Conservation (phyloP, 2,888 invertebrate genomes). For the Latheticus oryzae region DNA sequence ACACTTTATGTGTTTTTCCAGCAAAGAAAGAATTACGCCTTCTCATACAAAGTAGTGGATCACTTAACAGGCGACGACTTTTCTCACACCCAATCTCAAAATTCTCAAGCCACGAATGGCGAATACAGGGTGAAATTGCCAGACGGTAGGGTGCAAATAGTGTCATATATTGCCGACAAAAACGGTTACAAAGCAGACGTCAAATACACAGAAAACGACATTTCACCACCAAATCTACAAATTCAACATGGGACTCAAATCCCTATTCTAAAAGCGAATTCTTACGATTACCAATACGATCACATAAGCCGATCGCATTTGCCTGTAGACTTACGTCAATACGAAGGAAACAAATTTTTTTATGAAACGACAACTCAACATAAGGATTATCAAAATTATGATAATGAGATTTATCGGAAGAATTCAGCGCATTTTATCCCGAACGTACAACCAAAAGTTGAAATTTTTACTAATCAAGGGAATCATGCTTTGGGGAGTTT, state of each 20-base stretch:
- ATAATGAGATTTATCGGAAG: too few relatives aligned
- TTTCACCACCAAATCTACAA: conserved; percentile 41
- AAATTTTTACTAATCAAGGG: conserved; percentile 50
- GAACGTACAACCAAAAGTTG: conserved; percentile 45
- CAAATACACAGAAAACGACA: conserved; percentile 65
- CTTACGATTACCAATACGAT: conserved; percentile 46
- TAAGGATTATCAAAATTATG: too few relatives aligned
- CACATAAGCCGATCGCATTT: conserved; percentile 39
- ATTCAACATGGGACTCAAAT: conserved; percentile 41
- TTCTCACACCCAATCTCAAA: conserved; percentile 74
- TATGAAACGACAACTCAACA: conserved; percentile 19
- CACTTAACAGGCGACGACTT: conserved; percentile 75
- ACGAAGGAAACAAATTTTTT: conserved; percentile 19
- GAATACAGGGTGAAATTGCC: conserved; percentile 77
- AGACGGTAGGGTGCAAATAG: conserved; percentile 72
- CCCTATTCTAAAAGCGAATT: conserved; percentile 37
- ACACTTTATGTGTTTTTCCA: conserved; percentile 45
- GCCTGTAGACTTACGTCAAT: conserved; percentile 28
- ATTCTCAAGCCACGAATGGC: conserved; percentile 73
- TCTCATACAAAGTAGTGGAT: conserved; percentile 75
- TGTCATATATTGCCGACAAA: conserved; percentile 72
- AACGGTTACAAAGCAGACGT: conserved; percentile 77
- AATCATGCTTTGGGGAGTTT: conserved; percentile 50
- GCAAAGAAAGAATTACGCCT: conserved; percentile 70
- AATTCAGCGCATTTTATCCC: conserved; percentile 15